Conservation (phyloP, 2,797 vertebrate genomes). For the Myripristis murdjan region DNA sequence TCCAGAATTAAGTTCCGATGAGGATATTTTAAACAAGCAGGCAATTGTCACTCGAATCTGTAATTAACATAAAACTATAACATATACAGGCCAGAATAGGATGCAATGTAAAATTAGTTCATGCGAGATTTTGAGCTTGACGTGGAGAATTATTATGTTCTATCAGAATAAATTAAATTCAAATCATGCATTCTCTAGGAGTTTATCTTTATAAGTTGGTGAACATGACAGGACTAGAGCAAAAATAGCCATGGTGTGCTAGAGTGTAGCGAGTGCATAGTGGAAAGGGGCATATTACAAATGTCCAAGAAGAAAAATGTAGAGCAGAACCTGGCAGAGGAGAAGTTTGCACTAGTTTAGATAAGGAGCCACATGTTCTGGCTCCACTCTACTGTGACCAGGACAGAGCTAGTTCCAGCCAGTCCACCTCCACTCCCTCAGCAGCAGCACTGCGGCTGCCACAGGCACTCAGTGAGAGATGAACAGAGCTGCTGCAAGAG, state of each 20-base stretch:
- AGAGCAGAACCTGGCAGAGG: not conserved
- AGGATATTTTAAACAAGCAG: not conserved
- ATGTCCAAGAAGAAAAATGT: not conserved
- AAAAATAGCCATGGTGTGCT: not conserved
- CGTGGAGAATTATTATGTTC: too few species aligned
- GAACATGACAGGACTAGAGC: not conserved
- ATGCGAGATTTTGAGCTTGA: too few species aligned
- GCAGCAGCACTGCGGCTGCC: slow-evolving; percentile 57
- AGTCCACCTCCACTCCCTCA: slow-evolving; percentile 57
- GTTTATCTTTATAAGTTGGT: not conserved
- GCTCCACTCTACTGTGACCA: slow-evolving; percentile 4
- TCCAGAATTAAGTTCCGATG: not conserved
- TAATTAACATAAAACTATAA: not conserved
- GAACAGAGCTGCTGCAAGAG: slow-evolving; percentile 58
- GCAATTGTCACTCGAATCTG: too few species aligned
- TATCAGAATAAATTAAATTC: too few species aligned
- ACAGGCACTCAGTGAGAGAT: slow-evolving; percentile 64
- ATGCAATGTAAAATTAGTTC: too few species aligned
- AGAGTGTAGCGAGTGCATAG: not conserved
- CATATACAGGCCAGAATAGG: not conserved
- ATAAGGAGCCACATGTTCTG: slow-evolving; percentile 13
- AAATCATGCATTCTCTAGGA: not conserved
- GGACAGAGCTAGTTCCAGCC: slow-evolving; percentile 49
- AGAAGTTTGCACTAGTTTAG: not conserved
- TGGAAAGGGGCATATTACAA: not conserved